Base-by-base conservation (phyloP, 2,797 vertebrate species). In the Agapornis canus region DNA sequence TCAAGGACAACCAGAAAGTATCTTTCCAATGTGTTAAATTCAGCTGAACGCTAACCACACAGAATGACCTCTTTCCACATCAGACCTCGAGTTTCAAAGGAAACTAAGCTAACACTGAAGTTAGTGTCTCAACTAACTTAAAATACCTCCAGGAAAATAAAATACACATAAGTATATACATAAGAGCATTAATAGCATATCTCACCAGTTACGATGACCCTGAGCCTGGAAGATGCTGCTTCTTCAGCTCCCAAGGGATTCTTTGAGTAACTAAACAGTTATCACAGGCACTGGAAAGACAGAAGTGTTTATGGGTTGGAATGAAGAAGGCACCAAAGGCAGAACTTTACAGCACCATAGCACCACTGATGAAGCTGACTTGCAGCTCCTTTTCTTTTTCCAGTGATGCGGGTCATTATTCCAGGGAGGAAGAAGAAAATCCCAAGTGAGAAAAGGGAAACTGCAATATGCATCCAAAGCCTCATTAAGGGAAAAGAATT, bases 171-270 rank as follows among this genome's bases (percentile, higher is more conserved):
- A 15, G 7, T 13, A 8, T 35, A 22, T 26, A 40, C 5, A 26
- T 2, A 31, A 37, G 35, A 59, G 11, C 9, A 56, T 43, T 32
- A 81, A 63, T 18, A 83, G 20, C 11, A 18, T 12, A 19, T 52
- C 76, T 91, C 79, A 86, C 73, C 81, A 87, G 64, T 52, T 73
- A 27, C 2, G 51, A 39, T 40, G 26, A 2, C 76, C 43, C 76
- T 78, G 61, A 91, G 61, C 60, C 85, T 84, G 40, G 51, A 60
- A 86, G 59, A 23, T 49, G 43, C 31, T 56, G 60, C 29, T 25
- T 89, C 63, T 82, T 93, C 63, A 77, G 56, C 8, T 95, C 59
- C 21, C 20, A 51, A 59, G 27, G 15, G 31, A 70, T 69, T 54
- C 37, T 60, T 26, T 66, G n/a, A 70, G 19, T 65, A 71, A 60